Evolutionary conservation across 2,797 vertebrate species (phyloP).

Genomic region (Hydrocynus forskahlii): DNA sequence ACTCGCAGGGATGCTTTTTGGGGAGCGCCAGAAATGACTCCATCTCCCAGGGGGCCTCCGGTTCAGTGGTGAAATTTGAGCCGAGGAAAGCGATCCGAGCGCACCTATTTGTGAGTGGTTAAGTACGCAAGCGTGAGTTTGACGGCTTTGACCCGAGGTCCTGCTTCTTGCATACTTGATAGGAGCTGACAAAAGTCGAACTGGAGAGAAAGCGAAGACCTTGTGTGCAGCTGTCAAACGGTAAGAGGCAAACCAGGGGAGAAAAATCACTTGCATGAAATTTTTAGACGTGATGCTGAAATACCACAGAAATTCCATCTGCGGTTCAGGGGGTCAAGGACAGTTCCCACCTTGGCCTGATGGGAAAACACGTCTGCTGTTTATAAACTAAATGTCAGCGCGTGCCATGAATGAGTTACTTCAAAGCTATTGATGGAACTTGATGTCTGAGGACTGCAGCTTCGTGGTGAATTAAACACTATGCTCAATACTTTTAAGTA

Average conservation of each 20-base stretch:
- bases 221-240: neutral
- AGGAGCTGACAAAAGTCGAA: conserved; percentile 3
- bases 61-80: conserved; percentile 14
- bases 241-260: neutral
- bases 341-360: neutral
- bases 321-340: neutral
- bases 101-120: neutral
- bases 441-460: neutral
- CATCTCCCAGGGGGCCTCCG: conserved; percentile 39
- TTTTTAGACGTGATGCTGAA: conserved; percentile 6
- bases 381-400: neutral
- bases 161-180: conserved; percentile 7
- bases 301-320: neutral
- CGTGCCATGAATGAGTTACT: neutral
- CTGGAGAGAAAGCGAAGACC: neutral
- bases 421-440: neutral
- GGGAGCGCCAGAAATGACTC: conserved; percentile 31
- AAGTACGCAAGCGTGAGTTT: neutral
- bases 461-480: neutral
- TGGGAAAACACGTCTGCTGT: neutral
- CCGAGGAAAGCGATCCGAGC: neutral
- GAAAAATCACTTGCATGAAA: neutral
- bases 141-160: neutral
- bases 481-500: too few species aligned
- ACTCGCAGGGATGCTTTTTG: conserved; percentile 16